Percentiles rank a stretch among this genome's conserved stretches.
Conservation (phyloP, 1,140 invertebrate genomes). For the Musca domestica region DNA sequence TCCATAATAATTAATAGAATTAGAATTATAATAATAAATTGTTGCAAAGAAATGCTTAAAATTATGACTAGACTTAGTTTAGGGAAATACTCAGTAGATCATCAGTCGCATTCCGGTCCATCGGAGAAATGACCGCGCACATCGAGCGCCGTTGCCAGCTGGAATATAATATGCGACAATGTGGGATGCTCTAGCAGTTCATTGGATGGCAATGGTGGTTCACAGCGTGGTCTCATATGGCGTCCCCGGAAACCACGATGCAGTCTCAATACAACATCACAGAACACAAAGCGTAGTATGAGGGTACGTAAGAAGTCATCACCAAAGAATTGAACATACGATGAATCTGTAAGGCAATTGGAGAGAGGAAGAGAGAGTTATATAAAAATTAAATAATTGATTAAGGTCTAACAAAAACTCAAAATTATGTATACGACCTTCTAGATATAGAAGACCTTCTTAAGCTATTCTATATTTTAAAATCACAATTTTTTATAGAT, state of each 20-base stretch:
- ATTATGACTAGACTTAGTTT: neutral
- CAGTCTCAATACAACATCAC: conserved; percentile 81
- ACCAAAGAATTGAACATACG: conserved; percentile 84
- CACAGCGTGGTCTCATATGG: conserved; percentile 79
- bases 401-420: too few species aligned
- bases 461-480: too few species aligned
- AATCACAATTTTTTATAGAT: too few species aligned
- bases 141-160: conserved; percentile 79
- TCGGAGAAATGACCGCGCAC: conserved; percentile 74
- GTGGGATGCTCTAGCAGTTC: conserved; percentile 87
- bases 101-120: conserved; percentile 70
- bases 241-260: conserved; percentile 80
- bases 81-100: conserved; percentile 31
- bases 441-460: too few species aligned
- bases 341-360: conserved; percentile 65
- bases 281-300: conserved; percentile 88
- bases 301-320: conserved; percentile 90
- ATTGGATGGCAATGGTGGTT: conserved; percentile 81
- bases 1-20: conserved; percentile 11
- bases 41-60: conserved; percentile 25
- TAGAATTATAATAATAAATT: conserved; percentile 25
- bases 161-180: conserved; percentile 76
- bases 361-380: too few species aligned
- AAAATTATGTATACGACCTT: too few species aligned
- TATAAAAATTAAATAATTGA: too few species aligned